Base-by-base conservation (phyloP, 2,888 invertebrate species). In the Epirrhoe tristata region DNA sequence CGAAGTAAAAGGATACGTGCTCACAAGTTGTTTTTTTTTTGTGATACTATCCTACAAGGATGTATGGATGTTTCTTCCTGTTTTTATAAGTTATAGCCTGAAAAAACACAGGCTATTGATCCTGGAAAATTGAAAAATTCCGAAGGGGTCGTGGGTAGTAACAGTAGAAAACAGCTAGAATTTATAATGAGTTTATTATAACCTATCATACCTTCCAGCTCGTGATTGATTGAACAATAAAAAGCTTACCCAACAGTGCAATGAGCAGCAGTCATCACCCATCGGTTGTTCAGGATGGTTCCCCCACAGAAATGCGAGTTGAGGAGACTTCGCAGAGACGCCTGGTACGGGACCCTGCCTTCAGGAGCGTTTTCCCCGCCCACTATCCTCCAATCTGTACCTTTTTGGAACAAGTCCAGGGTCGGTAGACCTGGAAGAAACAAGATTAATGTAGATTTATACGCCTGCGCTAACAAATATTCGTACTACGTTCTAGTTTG, bases 261-360 rank as follows among this genome's bases (percentile, higher is more conserved):
- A 72, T 94, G 94, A 0, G 93, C 94, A 0, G 94, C 94, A 1
- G 94, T 94, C 32, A 94, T 70, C 14, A 94, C 83, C 89, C 92
- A 94, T 76, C 88, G 77, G 5, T 79, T 73, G 68, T 76, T 91
- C 58, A 94, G 62, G 12, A 94, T 86, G 12, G 89, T 85, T 1
- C 93, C 94, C 0, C 94, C 94, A 68, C 94, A 94, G 77, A 91
- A 90, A 70, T 91, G 91, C 0, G 89, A 82, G 73, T 85, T 82
- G 12, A 81, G 75, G 0, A 81, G 1, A 54, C 73, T 84, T 57
- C 93, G 81, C 43, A 94, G 66, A 0, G 94, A 94, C 0, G 83
- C 91, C 77, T 94, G 94, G 77, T 94, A 93, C 0, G 94, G 94
- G 0, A 91, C 84, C 0, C 85, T 80, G 0, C 92, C 93, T 4